Evolutionary conservation across 1,140 invertebrate species (phyloP).

Genomic region (Manduca sexta): DNA sequence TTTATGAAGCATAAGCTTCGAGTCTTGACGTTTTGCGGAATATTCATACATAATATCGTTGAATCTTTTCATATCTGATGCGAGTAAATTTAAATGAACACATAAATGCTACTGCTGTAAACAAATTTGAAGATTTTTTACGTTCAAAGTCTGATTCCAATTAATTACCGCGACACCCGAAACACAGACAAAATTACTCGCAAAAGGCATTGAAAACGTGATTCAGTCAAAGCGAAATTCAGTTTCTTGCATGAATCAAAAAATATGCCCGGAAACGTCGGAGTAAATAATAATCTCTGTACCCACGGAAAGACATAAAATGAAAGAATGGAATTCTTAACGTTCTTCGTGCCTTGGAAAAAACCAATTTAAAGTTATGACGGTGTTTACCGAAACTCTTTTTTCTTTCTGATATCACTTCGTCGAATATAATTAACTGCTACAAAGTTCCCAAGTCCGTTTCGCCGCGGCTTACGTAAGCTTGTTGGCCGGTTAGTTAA

Average conservation of each 20-base stretch:
- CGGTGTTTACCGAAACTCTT: slow-evolving; percentile 51
- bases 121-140: no score
- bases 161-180: no score
- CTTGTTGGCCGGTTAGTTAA: background rate
- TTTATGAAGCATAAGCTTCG: no score
- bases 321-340: slow-evolving; percentile 15
- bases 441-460: slow-evolving; percentile 31
- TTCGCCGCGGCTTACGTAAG: slow-evolving; percentile 1
- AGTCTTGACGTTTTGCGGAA: no score
- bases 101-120: no score
- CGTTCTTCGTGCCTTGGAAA: slow-evolving; percentile 34
- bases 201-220: background rate
- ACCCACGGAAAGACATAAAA: slow-evolving; percentile 1
- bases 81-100: no score
- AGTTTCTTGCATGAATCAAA: background rate
- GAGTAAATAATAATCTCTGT: slow-evolving; percentile 9
- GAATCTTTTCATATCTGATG: no score
- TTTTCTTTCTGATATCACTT: slow-evolving; percentile 51
- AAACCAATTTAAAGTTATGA: slow-evolving; percentile 60
- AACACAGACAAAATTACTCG: background rate
- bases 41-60: no score
- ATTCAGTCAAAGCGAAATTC: background rate
- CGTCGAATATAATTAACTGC: slow-evolving; percentile 48
- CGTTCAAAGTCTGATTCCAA: no score
- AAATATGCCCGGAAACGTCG: slow-evolving; percentile 1